Conservation (phyloP, 2,113 vertebrate genomes). For the Aegithalos caudatus region DNA sequence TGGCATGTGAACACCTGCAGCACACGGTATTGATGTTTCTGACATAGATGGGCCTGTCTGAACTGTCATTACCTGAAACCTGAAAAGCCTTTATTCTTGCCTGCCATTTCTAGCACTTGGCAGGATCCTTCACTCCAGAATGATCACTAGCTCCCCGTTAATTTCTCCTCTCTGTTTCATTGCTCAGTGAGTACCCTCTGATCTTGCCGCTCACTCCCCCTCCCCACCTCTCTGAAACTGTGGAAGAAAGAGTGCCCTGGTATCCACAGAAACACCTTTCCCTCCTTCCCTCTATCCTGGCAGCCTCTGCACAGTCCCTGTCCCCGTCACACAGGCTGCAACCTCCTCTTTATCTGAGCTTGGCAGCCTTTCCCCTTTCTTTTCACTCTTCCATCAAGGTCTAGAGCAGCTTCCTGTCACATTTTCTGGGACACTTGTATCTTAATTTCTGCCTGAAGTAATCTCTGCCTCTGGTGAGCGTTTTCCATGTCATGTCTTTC, state of each 20-base stretch:
- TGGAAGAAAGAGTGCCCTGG: not conserved
- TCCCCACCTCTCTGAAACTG: not conserved
- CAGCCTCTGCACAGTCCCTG: not conserved
- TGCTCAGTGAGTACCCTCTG: not conserved
- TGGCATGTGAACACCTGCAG: not conserved
- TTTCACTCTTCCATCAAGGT: not conserved
- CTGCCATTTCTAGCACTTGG: not conserved
- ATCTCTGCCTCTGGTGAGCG: slow-evolving; percentile 21
- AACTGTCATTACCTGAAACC: not conserved
- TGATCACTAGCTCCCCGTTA: not conserved
- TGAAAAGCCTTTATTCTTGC: slow-evolving; percentile 13
- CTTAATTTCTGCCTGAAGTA: slow-evolving; percentile 1
- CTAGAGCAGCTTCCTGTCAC: slow-evolving; percentile 59
- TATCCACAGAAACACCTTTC: not conserved
- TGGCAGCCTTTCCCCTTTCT: slow-evolving; percentile 66
- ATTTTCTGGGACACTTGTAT: not conserved
- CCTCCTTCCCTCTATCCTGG: not conserved
- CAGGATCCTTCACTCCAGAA: not conserved
- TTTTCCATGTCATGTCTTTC: slow-evolving; percentile 25
- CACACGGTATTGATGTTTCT: not conserved
- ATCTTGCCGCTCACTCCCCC: not conserved
- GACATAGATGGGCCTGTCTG: not conserved
- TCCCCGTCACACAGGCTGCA: not conserved
- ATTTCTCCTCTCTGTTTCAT: not conserved
- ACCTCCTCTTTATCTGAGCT: slow-evolving; percentile 49